Evolutionary conservation across 2,113 vertebrate species (phyloP).

Genomic region (Cyanoderma ruficeps): DNA sequence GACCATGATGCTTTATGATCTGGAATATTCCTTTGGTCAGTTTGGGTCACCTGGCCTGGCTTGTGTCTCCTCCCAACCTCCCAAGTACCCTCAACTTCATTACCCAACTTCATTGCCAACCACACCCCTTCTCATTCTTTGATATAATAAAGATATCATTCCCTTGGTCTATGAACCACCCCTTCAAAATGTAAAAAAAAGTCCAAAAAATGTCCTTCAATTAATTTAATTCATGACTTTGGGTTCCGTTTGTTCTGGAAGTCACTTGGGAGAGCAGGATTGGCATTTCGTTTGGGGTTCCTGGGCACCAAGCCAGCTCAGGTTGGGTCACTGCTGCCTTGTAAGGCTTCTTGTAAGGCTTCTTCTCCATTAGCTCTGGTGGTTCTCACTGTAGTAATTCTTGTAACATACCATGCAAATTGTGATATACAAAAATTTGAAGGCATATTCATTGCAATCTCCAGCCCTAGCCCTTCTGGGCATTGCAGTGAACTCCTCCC

Average conservation of each 20-base stretch:
- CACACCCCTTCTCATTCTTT: not conserved
- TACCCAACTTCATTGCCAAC: not conserved
- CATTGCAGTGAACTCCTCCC: not conserved
- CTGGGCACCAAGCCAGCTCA: accelerated
- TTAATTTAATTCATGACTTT: not conserved
- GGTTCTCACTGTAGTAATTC: not conserved
- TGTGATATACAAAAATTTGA: not conserved
- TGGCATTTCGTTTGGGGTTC: accelerated
- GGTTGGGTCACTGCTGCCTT: not conserved
- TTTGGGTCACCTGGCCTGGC: not conserved
- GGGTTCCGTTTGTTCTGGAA: not conserved
- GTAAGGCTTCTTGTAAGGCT: not conserved
- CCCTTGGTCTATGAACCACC: not conserved
- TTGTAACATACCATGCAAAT: not conserved
- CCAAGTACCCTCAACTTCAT: not conserved
- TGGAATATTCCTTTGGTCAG: not conserved
- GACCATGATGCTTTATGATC: accelerated
- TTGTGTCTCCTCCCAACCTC: not conserved
- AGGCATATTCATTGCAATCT: not conserved
- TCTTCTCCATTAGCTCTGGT: not conserved
- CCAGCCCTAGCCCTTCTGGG: not conserved
- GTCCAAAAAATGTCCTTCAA: accelerated
- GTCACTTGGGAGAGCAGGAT: not conserved
- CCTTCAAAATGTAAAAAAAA: not conserved
- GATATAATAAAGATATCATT: not conserved